Conservation (phyloP, 2,888 invertebrate species). For the Helobdella robusta region DNA sequence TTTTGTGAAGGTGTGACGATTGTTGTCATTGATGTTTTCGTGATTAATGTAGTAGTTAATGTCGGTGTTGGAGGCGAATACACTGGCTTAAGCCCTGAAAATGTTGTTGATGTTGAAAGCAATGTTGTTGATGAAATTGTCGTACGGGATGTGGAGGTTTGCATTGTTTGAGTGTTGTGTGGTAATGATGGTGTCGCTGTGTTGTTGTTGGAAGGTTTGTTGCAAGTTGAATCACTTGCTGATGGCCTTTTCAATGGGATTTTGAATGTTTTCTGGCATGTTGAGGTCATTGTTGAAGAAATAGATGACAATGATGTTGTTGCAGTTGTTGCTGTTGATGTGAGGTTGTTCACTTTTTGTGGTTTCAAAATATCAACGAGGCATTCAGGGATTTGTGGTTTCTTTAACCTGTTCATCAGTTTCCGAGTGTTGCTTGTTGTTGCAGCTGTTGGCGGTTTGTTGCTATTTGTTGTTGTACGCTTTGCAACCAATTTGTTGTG, state of each 20-base stretch:
- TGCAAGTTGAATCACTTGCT: too few relatives aligned
- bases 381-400: not conserved
- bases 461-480: too few relatives aligned
- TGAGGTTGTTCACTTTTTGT: conserved; percentile 14
- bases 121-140: not conserved
- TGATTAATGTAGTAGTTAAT: too few relatives aligned
- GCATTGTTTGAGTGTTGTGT: not conserved
- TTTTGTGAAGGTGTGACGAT: too few relatives aligned
- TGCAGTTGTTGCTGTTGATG: not conserved
- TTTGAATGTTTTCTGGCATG: conserved; percentile 10
- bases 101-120: not conserved
- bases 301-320: too few relatives aligned
- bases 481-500: too few relatives aligned
- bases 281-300: too few relatives aligned
- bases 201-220: not conserved
- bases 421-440: not conserved
- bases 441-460: not conserved
- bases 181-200: too few relatives aligned
- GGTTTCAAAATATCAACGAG: conserved; percentile 1
- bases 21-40: too few relatives aligned
- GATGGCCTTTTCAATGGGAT: conserved; percentile 5
- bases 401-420: not conserved
- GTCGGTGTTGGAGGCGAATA: too few relatives aligned
- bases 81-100: too few relatives aligned
- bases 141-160: not conserved